Evolutionary conservation across 2,888 invertebrate species (phyloP).

Genomic region (Pogonocherus hispidulus): DNA sequence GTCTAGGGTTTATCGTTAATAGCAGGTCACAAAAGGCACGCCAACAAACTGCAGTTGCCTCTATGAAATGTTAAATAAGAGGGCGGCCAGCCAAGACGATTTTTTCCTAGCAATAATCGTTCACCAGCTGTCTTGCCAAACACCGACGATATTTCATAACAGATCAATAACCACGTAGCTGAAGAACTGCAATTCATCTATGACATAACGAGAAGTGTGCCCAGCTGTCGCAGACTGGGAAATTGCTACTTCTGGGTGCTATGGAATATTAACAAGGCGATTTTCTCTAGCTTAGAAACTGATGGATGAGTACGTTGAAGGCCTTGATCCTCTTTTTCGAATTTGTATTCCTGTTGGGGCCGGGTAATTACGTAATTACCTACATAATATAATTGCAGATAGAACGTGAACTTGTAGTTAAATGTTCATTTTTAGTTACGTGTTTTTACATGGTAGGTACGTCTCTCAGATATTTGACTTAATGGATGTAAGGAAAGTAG

Average conservation of each 20-base stretch:
- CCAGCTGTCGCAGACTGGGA: not conserved
- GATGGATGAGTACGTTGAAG: not conserved
- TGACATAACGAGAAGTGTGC: slow-evolving; percentile 17
- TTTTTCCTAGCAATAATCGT: not conserved
- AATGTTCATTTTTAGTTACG: no score
- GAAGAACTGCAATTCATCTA: slow-evolving; percentile 14
- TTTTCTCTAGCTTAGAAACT: not conserved
- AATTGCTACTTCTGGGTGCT: not conserved
- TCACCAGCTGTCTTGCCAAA: not conserved
- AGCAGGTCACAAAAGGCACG: not conserved
- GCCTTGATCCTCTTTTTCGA: not conserved
- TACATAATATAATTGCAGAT: no score
- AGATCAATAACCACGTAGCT: not conserved
- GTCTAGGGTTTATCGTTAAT: no score
- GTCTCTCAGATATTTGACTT: no score
- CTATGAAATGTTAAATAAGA: not conserved
- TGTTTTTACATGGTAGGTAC: no score
- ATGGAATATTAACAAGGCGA: not conserved
- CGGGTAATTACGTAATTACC: no score
- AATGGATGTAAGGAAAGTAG: no score
- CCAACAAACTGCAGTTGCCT: not conserved
- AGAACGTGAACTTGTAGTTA: no score
- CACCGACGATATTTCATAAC: slow-evolving; percentile 15
- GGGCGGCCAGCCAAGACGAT: not conserved
- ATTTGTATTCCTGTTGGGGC: not conserved